phyloP scores from a whole-genome alignment of 2,113 vertebrate species.

The Mastomys natalensis region DNA sequence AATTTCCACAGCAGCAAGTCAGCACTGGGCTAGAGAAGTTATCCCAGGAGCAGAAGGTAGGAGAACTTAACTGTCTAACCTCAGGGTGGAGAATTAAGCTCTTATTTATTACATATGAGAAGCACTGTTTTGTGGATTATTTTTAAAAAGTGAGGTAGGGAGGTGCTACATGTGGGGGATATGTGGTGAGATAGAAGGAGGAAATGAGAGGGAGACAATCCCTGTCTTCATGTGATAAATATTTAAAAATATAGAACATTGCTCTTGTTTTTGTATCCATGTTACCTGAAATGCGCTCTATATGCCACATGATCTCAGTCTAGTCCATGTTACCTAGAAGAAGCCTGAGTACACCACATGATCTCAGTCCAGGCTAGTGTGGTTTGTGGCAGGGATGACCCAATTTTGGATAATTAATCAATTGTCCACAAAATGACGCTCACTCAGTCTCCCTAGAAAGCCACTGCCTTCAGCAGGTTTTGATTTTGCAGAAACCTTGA shows the following conservation, averaged over 20 bases:
- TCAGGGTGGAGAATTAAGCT: conserved; percentile 1
- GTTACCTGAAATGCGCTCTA: neutral
- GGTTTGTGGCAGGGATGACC: neutral
- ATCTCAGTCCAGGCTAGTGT: neutral
- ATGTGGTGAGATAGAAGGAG: neutral
- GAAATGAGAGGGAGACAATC: neutral
- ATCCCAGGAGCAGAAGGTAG: conserved; percentile 3
- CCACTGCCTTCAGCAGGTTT: conserved; percentile 9
- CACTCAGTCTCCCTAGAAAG: conserved; percentile 20
- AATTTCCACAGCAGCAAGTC: conserved; percentile 52
- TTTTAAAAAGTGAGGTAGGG: too few relatives aligned
- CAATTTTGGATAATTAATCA: neutral
- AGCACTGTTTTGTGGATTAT: neutral
- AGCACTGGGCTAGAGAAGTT: conserved; percentile 21
- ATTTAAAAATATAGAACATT: neutral
- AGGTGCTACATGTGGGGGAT: neutral
- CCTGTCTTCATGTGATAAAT: too few relatives aligned
- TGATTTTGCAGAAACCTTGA: conserved; percentile 40
- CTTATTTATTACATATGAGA: neutral
- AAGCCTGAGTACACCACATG: neutral
- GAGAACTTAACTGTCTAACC: neutral
- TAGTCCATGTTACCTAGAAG: neutral
- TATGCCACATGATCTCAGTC: neutral
- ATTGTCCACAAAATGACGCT: conserved; percentile 41
- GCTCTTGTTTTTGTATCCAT: neutral